phyloP scores from a whole-genome alignment of 2,888 invertebrate genomes.

The Caenorhabditis angaria region DNA sequence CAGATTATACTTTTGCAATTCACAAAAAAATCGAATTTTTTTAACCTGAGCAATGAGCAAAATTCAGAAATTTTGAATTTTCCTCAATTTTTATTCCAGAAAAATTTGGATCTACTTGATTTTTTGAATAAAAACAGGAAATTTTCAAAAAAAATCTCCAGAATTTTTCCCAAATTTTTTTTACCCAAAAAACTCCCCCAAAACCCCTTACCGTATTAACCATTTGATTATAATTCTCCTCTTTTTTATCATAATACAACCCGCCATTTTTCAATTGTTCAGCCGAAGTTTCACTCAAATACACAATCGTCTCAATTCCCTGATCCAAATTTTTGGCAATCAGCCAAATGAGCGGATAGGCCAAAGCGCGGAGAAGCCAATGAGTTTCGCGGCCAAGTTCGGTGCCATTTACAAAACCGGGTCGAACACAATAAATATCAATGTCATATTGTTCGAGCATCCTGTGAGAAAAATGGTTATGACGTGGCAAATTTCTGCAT shows the following conservation, averaged over 20 bases:
- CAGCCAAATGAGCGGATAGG: constrained; percentile 68
- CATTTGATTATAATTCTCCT: constrained; percentile 52
- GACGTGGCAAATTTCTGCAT: background rate
- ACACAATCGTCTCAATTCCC: constrained; percentile 84
- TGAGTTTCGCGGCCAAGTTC: constrained; percentile 66
- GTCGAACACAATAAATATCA: constrained; percentile 38
- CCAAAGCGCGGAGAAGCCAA: constrained; percentile 60
- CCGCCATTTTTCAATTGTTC: constrained; percentile 79
- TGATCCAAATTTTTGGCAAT: constrained; percentile 64
- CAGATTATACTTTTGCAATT: no score
- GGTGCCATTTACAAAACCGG: constrained; percentile 49
- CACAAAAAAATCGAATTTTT: no score
- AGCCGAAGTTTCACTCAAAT: constrained; percentile 81
- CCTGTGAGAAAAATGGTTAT: constrained; percentile 10
- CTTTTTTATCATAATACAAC: constrained; percentile 76
- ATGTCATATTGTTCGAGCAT: constrained; percentile 45
- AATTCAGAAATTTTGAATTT: no score
- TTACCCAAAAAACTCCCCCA: background rate
- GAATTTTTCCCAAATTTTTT: background rate
- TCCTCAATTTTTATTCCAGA: no score
- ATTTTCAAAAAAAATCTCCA: no score
- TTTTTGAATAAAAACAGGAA: no score
- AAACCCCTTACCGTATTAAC: constrained; percentile 46
- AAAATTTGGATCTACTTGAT: no score
- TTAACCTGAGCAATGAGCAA: no score